phyloP scores from a whole-genome alignment of 2,888 invertebrate species.

The Macropis europaea region DNA sequence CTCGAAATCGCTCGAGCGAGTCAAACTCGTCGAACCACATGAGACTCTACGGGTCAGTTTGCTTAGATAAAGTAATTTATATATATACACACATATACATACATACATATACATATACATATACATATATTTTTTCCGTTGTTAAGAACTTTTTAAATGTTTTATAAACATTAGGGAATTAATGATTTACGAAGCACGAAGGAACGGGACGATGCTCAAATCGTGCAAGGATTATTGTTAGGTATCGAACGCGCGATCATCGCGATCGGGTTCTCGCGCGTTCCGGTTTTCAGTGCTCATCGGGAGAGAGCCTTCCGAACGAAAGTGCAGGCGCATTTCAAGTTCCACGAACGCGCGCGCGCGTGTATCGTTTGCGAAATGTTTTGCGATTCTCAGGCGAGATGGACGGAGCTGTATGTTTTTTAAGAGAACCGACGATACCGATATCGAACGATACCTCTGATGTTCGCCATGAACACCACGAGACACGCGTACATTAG shows the following conservation, averaged over 20 bases:
- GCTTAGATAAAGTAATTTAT: slow-evolving; percentile 4
- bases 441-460: neutral
- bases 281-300: slow-evolving; percentile 20
- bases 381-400: slow-evolving; percentile 49
- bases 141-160: slow-evolving; percentile 36
- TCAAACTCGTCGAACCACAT: slow-evolving; percentile 1
- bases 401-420: slow-evolving; percentile 45
- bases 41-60: slow-evolving; percentile 13
- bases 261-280: slow-evolving; percentile 19
- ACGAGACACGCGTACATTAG: too few relatives aligned
- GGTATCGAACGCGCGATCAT: neutral
- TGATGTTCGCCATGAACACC: neutral
- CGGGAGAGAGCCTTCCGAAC: neutral
- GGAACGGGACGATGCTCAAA: slow-evolving; percentile 37
- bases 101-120: slow-evolving; percentile 11
- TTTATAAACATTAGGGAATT: slow-evolving; percentile 23
- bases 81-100: neutral
- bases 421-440: slow-evolving; percentile 27
- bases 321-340: slow-evolving; percentile 43
- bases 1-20: too few relatives aligned
- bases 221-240: slow-evolving; percentile 7
- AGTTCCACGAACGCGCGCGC: slow-evolving; percentile 45
- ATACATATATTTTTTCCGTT: slow-evolving; percentile 30
- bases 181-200: slow-evolving; percentile 1
- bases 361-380: slow-evolving; percentile 23